phyloP scores from a whole-genome alignment of 2,797 vertebrate genomes.

The Linurgus olivaceus region DNA sequence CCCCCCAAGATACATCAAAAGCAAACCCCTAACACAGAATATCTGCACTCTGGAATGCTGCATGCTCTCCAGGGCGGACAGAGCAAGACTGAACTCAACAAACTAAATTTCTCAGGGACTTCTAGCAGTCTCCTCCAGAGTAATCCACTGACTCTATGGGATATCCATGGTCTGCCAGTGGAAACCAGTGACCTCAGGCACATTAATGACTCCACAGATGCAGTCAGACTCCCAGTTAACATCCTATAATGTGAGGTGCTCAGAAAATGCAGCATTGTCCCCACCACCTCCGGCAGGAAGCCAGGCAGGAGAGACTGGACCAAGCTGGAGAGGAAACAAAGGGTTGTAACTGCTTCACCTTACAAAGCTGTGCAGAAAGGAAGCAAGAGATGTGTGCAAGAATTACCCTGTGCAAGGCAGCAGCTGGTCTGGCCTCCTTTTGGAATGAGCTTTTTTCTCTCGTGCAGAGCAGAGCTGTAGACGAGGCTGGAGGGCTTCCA shows the following conservation, averaged over 20 bases:
- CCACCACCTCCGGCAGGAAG: neutral
- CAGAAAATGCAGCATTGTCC: neutral
- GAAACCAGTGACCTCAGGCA: neutral
- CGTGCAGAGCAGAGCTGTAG: neutral
- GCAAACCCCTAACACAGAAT: neutral
- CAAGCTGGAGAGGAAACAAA: neutral
- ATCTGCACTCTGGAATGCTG: fast-evolving
- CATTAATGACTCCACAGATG: fast-evolving
- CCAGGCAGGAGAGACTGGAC: neutral
- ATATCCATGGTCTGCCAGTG: fast-evolving
- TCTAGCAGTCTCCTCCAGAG: neutral
- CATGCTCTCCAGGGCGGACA: neutral
- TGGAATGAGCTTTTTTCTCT: neutral
- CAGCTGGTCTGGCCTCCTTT: neutral
- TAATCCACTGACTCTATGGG: neutral
- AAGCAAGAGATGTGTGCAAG: neutral
- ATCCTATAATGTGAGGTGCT: neutral
- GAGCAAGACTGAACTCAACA: neutral
- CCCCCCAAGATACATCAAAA: fast-evolving
- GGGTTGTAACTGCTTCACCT: neutral
- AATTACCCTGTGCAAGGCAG: neutral
- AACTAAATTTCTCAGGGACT: neutral
- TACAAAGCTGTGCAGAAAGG: neutral
- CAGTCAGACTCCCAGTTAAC: neutral
- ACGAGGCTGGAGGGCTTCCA: neutral